Evolutionary conservation across 2,113 vertebrate species (phyloP).

Genomic region (Saccopteryx leptura): DNA sequence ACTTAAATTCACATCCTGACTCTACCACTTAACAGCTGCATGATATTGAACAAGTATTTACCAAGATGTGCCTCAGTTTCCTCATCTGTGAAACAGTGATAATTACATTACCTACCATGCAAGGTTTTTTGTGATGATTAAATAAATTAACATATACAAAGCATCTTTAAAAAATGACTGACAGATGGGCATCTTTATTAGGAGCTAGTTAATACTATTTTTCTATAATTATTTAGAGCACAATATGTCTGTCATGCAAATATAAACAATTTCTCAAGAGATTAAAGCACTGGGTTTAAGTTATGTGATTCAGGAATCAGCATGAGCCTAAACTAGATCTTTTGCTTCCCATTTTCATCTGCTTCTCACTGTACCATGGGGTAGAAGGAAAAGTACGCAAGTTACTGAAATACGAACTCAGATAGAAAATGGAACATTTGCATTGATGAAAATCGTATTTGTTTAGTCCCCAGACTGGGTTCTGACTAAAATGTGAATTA

Average conservation of each 20-base stretch:
- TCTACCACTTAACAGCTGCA: not conserved
- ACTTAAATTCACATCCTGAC: not conserved
- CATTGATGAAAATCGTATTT: not conserved
- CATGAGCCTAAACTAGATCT: not conserved
- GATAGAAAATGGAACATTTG: not conserved
- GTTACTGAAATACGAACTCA: not conserved
- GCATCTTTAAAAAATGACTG: not conserved
- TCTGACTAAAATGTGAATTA: not conserved
- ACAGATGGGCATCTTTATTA: not conserved
- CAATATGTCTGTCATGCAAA: not conserved
- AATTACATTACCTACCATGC: rapidly evolving
- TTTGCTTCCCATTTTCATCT: not conserved
- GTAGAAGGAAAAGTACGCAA: not conserved
- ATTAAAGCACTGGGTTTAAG: not conserved
- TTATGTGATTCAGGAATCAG: not conserved
- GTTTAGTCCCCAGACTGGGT: not conserved
- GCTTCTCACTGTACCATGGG: not conserved
- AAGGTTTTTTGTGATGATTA: not conserved
- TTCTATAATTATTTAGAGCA: not conserved
- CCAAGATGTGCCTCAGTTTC: slow-evolving; percentile 1
- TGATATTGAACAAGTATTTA: not conserved
- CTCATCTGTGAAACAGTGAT: slow-evolving; percentile 1
- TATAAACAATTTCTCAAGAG: not conserved
- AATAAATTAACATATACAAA: not conserved
- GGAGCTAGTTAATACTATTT: not conserved